A percentile compares a stretch with the other conserved stretches of the same genome.
phyloP scores from a whole-genome alignment of 2,888 invertebrate species.

The Steromphala cineraria region DNA sequence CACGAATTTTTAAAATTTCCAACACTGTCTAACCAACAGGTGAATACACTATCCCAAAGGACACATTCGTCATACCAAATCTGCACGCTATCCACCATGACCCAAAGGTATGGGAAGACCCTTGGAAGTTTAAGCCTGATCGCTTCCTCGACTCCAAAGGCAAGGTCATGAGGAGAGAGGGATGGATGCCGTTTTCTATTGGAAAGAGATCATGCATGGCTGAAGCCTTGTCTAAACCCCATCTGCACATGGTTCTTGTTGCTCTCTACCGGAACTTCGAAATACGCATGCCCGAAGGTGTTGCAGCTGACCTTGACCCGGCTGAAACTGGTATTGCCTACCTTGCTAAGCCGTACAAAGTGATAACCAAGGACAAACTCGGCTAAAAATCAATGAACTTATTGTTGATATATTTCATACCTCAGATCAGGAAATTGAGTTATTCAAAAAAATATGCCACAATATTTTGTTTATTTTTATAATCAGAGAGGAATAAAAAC shows the following conservation, averaged over 20 bases:
- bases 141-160: constrained; percentile 57
- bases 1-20: too few relatives aligned
- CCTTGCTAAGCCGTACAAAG: too few relatives aligned
- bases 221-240: constrained; percentile 58
- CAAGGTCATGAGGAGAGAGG: constrained; percentile 49
- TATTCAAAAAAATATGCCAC: too few relatives aligned
- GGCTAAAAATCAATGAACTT: too few relatives aligned
- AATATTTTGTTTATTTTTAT: too few relatives aligned
- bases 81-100: constrained; percentile 57
- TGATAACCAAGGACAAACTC: too few relatives aligned
- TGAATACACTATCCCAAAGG: constrained; percentile 55
- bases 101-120: constrained; percentile 54
- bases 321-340: too few relatives aligned
- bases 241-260: constrained; percentile 52
- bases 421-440: too few relatives aligned
- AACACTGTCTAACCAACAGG: constrained; percentile 27
- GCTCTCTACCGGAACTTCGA: constrained; percentile 42
- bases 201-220: constrained; percentile 65
- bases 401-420: too few relatives aligned
- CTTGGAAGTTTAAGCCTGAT: constrained; percentile 58
- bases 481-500: too few relatives aligned
- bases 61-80: constrained; percentile 52
- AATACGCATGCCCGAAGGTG: constrained; percentile 41
- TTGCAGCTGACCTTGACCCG: background rate
- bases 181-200: constrained; percentile 60